Conservation (phyloP, 2,888 invertebrate species). For the Chymomyza fuscimana region DNA sequence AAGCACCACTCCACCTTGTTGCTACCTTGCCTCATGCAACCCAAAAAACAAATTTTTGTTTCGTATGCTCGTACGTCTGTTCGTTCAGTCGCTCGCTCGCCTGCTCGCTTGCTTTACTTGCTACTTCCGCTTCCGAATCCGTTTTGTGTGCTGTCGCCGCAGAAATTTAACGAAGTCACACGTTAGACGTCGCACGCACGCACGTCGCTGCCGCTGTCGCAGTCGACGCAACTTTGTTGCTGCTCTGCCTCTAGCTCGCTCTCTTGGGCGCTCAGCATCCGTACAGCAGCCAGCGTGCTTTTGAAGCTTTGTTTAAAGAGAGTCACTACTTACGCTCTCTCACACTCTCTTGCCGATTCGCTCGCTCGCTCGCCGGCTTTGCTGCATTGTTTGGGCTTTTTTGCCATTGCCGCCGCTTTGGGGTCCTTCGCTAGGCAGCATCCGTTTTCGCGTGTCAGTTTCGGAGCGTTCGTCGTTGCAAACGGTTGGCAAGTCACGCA, state of each 20-base stretch:
- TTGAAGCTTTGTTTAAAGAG: background rate
- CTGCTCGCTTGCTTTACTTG: slow-evolving; percentile 61
- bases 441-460: slow-evolving; percentile 50
- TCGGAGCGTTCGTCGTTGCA: slow-evolving; percentile 67
- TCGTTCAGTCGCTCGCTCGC: slow-evolving; percentile 13
- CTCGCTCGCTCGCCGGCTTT: slow-evolving; percentile 5
- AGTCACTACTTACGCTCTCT: slow-evolving; percentile 10
- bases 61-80: slow-evolving; percentile 1
- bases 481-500: slow-evolving; percentile 48
- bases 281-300: background rate
- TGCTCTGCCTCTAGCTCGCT: slow-evolving; percentile 29
- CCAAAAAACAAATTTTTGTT: background rate
- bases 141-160: slow-evolving; percentile 75
- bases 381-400: slow-evolving; percentile 14
- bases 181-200: slow-evolving; percentile 46
- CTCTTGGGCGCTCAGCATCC: background rate
- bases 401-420: slow-evolving; percentile 12
- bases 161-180: slow-evolving; percentile 75
- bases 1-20: slow-evolving; percentile 25
- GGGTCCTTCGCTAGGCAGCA: background rate
- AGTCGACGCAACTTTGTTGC: slow-evolving; percentile 32
- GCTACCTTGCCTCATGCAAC: slow-evolving; percentile 1
- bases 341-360: slow-evolving; percentile 9
- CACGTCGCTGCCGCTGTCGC: slow-evolving; percentile 31
- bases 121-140: slow-evolving; percentile 74